Percentiles rank a stretch among this genome's conserved stretches.
These are phyloP conservation scores for Nasalis larvatus DNA, from an alignment of 2,113 vertebrate genomes.

Conservation along the genomic window DNA sequence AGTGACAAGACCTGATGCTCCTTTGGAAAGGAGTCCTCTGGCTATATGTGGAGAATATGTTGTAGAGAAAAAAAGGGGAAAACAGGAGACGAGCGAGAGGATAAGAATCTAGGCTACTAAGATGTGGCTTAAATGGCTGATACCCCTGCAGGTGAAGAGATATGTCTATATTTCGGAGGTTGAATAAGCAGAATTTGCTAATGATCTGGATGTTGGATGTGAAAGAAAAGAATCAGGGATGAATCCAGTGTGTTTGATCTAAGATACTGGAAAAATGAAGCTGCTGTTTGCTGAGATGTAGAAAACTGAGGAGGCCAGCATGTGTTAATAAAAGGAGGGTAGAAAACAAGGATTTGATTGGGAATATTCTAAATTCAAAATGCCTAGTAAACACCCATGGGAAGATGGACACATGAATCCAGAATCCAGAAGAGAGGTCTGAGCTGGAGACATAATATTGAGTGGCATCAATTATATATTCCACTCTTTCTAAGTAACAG, in stretches of 20 bases:
- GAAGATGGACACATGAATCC: not conserved
- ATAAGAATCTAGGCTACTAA: not conserved
- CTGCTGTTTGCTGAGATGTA: not conserved
- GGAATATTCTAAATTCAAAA: not conserved
- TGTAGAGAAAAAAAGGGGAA: too few species aligned
- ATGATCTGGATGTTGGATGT: not conserved
- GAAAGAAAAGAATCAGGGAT: not conserved
- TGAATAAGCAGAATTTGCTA: not conserved
- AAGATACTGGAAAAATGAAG: not conserved
- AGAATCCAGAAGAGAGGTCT: not conserved
- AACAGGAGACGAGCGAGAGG: not conserved
- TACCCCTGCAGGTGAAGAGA: not conserved
- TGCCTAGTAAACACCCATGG: not conserved
- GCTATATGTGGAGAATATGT: not conserved
- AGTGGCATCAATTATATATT: not conserved
- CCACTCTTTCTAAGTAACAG: not conserved
- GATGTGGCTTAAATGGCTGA: not conserved
- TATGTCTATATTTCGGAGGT: not conserved
- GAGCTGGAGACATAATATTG: not conserved
- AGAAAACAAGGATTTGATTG: not conserved
- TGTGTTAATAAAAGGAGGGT: not conserved
- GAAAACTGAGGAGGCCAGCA: not conserved
- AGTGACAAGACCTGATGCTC: not conserved
- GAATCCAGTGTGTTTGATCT: not conserved
- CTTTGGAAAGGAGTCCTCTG: not conserved